phyloP scores from a whole-genome alignment of 1,140 invertebrate genomes.

The Drosophila willistoni region DNA sequence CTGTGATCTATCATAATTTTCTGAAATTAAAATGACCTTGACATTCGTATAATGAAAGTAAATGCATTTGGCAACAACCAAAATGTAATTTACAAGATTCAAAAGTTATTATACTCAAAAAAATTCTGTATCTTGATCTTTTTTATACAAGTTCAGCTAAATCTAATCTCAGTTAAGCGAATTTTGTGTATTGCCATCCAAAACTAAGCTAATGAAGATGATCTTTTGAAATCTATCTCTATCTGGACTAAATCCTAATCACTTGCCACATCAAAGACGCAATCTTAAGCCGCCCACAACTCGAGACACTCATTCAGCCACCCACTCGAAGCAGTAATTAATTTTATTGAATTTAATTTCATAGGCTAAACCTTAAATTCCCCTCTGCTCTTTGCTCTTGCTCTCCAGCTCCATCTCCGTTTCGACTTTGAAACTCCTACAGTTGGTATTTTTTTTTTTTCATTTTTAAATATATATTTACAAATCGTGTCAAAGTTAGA shows the following conservation, averaged over 20 bases:
- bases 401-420: background rate
- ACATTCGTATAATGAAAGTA: too few species aligned
- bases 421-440: slow-evolving; percentile 2
- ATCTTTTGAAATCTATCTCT: background rate
- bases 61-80: too few species aligned
- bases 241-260: background rate
- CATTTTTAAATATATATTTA: background rate
- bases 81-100: too few species aligned
- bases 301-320: background rate
- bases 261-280: background rate
- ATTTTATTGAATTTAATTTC: slow-evolving; percentile 27
- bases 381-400: background rate
- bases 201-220: background rate
- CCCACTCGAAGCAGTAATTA: slow-evolving; percentile 13
- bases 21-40: too few species aligned
- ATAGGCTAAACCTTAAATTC: background rate
- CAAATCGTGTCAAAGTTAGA: slow-evolving; percentile 24
- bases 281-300: background rate
- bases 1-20: too few species aligned
- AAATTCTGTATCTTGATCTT: too few species aligned
- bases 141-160: background rate
- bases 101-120: too few species aligned
- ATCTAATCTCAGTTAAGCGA: background rate
- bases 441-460: background rate
- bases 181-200: background rate